phyloP scores from a whole-genome alignment of 2,888 invertebrate species.

The Eristalis arbustorum region DNA sequence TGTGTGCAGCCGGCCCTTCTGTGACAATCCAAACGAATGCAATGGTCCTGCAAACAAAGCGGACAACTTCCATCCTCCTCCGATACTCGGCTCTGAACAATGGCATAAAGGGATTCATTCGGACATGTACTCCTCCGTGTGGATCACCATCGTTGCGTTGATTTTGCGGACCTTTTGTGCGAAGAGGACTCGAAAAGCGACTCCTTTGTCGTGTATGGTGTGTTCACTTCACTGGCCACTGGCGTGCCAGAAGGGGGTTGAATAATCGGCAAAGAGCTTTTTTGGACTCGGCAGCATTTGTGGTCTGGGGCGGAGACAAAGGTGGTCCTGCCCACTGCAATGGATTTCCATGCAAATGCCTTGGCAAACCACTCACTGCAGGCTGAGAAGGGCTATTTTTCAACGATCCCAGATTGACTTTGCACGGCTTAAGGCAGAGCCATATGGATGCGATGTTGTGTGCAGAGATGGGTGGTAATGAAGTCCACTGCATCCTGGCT shows the following conservation, averaged over 20 bases:
- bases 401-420: constrained; percentile 38
- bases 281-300: constrained; percentile 17
- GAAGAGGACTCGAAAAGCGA: neutral
- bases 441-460: neutral
- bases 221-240: constrained; percentile 46
- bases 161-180: constrained; percentile 29
- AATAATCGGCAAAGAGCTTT: constrained; percentile 57
- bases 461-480: neutral
- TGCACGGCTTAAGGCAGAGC: neutral
- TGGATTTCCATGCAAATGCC: constrained; percentile 54
- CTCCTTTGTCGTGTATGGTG: neutral
- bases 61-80: constrained; percentile 57
- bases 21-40: constrained; percentile 44
- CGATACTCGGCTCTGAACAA: constrained; percentile 45
- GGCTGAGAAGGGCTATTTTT: neutral
- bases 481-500: neutral
- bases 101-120: constrained; percentile 56
- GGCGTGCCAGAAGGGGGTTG: constrained; percentile 21
- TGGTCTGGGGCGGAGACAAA: constrained; percentile 36
- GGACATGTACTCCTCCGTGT: constrained; percentile 34
- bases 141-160: constrained; percentile 41
- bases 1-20: constrained; percentile 29
- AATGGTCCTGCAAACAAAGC: constrained; percentile 38
- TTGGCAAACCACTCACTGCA: constrained; percentile 17
- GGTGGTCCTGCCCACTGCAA: constrained; percentile 22